These are phyloP conservation scores for Ectemnius cavifrons DNA, from an alignment of 2,888 invertebrate species.

Conservation along the genomic window DNA sequence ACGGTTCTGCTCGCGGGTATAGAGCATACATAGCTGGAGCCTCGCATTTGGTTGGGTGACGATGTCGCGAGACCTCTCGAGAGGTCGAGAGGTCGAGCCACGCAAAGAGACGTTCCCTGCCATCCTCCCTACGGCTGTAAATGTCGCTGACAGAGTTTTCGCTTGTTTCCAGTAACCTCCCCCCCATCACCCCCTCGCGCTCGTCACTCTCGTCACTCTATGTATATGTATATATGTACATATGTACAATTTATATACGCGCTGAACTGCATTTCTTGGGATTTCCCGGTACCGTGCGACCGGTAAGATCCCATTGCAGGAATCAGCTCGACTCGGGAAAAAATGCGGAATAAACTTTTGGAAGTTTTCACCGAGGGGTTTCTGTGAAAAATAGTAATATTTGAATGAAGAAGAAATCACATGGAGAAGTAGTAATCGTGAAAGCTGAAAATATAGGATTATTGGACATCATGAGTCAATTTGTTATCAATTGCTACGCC, in stretches of 20 bases:
- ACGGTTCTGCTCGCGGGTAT: too few relatives aligned
- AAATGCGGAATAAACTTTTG: too few relatives aligned
- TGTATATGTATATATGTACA: not conserved
- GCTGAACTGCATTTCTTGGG: not conserved
- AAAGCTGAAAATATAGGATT: too few relatives aligned
- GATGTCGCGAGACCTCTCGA: constrained; percentile 47
- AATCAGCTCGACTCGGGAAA: too few relatives aligned
- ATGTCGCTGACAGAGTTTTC: constrained; percentile 49
- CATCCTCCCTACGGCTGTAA: constrained; percentile 45
- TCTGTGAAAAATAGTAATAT: too few relatives aligned
- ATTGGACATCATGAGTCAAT: too few relatives aligned
- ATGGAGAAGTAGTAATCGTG: too few relatives aligned
- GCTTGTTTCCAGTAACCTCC: constrained; percentile 51
- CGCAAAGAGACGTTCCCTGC: constrained; percentile 35
- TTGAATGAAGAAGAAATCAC: too few relatives aligned
- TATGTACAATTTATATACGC: not conserved
- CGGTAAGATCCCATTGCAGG: too few relatives aligned
- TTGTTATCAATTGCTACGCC: too few relatives aligned
- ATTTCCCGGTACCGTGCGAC: too few relatives aligned
- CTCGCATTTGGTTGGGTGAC: constrained; percentile 15
- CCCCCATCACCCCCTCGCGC: not conserved
- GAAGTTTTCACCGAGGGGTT: too few relatives aligned
- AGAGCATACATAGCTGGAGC: constrained; percentile 11
- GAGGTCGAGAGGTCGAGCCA: constrained; percentile 41
- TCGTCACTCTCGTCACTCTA: not conserved